A percentile compares a stretch with the other conserved stretches of the same genome.
These are phyloP conservation scores for Temnothorax rugatulus DNA, from an alignment of 2,888 invertebrate species.

Conservation along the genomic window DNA sequence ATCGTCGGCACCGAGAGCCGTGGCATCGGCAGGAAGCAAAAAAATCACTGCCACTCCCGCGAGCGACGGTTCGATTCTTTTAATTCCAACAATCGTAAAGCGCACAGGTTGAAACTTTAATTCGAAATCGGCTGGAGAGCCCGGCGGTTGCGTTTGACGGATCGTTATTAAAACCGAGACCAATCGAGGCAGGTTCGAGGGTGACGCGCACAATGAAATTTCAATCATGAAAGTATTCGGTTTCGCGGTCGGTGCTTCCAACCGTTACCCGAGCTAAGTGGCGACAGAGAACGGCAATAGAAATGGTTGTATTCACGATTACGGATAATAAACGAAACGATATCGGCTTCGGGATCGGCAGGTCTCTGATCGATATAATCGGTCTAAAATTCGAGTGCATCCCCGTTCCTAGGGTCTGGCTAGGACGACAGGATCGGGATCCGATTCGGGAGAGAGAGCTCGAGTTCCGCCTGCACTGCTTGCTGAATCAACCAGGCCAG, in stretches of 20 bases:
- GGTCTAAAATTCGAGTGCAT: conserved; percentile 68
- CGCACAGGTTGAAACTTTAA: conserved; percentile 55
- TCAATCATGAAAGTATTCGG: conserved; percentile 71
- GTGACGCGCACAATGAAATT: conserved; percentile 72
- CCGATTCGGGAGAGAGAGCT: conserved; percentile 26
- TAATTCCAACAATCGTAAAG: conserved; percentile 39
- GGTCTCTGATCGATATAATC: conserved; percentile 68
- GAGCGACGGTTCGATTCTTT: background rate
- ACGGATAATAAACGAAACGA: conserved; percentile 66
- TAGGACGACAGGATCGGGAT: conserved; percentile 20
- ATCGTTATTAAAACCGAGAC: conserved; percentile 65
- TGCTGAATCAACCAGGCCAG: conserved; percentile 57
- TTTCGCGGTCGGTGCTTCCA: conserved; percentile 57
- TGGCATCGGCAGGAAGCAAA: conserved; percentile 7
- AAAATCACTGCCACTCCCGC: background rate
- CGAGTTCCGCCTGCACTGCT: conserved; percentile 18
- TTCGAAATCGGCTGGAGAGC: conserved; percentile 29
- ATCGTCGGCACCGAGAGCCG: background rate
- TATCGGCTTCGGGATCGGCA: conserved; percentile 28
- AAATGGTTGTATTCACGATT: conserved; percentile 61
- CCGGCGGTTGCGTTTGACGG: conserved; percentile 65
- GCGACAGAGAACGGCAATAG: background rate
- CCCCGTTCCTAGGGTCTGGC: conserved; percentile 41
- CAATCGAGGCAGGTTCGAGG: conserved; percentile 59
- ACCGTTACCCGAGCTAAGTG: conserved; percentile 5